Percentiles rank a stretch among this genome's conserved stretches.
Evolutionary conservation across 2,888 invertebrate genomes (phyloP).

Genomic region (Noctua pronuba): DNA sequence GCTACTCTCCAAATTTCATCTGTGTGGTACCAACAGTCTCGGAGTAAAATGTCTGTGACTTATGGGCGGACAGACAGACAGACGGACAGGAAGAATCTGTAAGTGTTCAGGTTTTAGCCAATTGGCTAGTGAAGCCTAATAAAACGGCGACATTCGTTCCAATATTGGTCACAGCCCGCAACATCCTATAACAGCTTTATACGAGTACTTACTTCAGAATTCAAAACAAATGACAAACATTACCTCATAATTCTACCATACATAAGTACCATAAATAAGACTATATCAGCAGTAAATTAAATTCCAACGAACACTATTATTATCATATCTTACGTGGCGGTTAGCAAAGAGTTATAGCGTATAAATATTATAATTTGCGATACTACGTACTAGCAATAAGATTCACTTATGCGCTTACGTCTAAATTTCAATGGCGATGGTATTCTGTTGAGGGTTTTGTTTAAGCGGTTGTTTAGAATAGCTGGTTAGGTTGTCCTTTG

Average conservation of each 20-base stretch:
- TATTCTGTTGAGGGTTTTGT: constrained; percentile 47
- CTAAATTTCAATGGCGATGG: constrained; percentile 65
- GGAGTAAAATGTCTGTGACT: neutral
- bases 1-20: too few relatives aligned
- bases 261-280: constrained; percentile 36
- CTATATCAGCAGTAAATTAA: constrained; percentile 53
- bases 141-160: neutral
- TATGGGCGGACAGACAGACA: too few relatives aligned
- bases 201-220: too few relatives aligned
- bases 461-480: constrained; percentile 46
- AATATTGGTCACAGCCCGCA: neutral
- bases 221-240: constrained; percentile 39
- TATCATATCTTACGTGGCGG: constrained; percentile 53
- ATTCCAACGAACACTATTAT: constrained; percentile 51
- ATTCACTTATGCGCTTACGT: constrained; percentile 67
- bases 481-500: constrained; percentile 29
- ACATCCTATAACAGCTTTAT: neutral
- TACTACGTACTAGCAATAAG: constrained; percentile 57
- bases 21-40: too few relatives aligned
- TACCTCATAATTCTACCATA: constrained; percentile 18
- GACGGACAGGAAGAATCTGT: neutral
- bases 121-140: neutral
- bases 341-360: constrained; percentile 58
- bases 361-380: constrained; percentile 65
- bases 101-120: neutral